A percentile compares a stretch with the other conserved stretches of the same genome.
Conservation (phyloP, 2,888 invertebrate species). For the Brachyptera putata region DNA sequence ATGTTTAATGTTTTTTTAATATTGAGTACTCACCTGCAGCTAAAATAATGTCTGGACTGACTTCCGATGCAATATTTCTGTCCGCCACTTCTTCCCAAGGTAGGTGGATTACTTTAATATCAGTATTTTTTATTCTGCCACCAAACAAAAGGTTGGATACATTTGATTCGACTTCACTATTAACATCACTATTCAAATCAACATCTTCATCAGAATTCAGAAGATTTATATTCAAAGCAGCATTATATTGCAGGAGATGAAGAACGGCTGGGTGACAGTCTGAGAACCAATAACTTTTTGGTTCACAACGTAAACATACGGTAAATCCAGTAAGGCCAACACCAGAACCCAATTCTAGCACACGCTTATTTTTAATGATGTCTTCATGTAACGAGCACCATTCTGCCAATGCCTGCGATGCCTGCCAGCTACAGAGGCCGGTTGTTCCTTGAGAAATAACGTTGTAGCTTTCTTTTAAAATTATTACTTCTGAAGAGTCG, state of each 20-base stretch:
- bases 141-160: background rate
- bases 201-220: background rate
- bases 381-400: conserved; percentile 59
- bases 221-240: conserved; percentile 50
- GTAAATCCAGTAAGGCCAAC: conserved; percentile 68
- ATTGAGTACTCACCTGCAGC: conserved; percentile 30
- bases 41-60: conserved; percentile 27
- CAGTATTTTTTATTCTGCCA: conserved; percentile 11
- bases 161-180: background rate
- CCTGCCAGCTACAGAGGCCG: conserved; percentile 77
- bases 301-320: conserved; percentile 52
- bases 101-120: conserved; percentile 22
- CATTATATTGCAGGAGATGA: conserved; percentile 57
- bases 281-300: conserved; percentile 56
- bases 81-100: conserved; percentile 27
- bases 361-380: conserved; percentile 50
- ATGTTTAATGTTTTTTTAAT: too few relatives aligned
- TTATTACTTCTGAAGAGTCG: conserved; percentile 42
- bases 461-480: conserved; percentile 64
- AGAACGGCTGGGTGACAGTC: conserved; percentile 69
- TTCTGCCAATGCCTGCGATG: conserved; percentile 64
- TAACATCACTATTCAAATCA: background rate
- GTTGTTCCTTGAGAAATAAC: conserved; percentile 76
- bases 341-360: conserved; percentile 75
- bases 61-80: background rate